These are phyloP conservation scores for Holacanthella duospinosa DNA, from an alignment of 2,888 invertebrate species.

Conservation along the genomic window DNA sequence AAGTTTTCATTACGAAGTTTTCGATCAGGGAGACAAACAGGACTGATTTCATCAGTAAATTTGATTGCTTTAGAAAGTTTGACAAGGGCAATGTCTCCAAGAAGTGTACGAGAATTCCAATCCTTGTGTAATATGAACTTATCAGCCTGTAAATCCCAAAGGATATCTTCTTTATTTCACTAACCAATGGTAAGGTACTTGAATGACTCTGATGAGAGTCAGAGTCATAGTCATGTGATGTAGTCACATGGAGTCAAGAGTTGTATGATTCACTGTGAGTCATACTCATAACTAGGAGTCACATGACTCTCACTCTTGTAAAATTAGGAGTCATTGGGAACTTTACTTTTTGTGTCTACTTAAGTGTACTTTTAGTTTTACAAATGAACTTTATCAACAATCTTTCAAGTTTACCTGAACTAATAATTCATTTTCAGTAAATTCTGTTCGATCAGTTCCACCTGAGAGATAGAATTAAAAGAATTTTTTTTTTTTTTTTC, in stretches of 20 bases:
- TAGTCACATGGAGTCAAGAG: not conserved
- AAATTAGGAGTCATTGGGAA: no score
- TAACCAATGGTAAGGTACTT: not conserved
- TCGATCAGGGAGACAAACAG: constrained; percentile 32
- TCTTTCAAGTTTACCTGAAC: constrained; percentile 32
- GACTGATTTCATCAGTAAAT: constrained; percentile 32
- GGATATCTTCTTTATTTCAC: not conserved
- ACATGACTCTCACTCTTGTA: no score
- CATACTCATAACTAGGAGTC: no score
- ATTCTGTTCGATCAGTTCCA: constrained; percentile 31
- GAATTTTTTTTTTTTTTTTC: no score
- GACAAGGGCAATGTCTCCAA: constrained; percentile 32
- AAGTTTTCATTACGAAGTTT: constrained; percentile 25
- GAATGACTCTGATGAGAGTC: not conserved
- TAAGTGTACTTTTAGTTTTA: no score
- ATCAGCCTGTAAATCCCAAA: constrained; percentile 33
- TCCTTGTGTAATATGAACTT: constrained; percentile 34
- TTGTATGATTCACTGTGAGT: not conserved
- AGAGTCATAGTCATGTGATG: not conserved
- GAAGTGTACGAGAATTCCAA: constrained; percentile 31
- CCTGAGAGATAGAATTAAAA: no score
- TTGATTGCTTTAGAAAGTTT: constrained; percentile 31
- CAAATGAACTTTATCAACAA: no score
- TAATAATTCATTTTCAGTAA: constrained; percentile 28
- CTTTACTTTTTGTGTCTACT: no score